These are phyloP conservation scores for Caerostris extrusa DNA, from an alignment of 1,140 invertebrate species.

Conservation along the genomic window DNA sequence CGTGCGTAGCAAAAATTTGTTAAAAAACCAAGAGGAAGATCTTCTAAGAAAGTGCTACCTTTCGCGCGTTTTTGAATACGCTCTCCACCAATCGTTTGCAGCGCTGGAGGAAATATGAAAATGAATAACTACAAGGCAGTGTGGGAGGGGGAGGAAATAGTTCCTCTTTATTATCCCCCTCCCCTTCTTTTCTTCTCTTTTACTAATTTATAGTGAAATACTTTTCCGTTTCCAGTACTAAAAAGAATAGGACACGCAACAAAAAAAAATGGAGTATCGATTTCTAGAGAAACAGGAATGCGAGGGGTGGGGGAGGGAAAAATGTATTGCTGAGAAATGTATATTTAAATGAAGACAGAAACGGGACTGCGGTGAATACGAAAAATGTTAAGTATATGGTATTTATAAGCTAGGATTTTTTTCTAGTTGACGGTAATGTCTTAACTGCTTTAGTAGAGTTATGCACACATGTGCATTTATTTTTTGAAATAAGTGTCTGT, in stretches of 20 bases:
- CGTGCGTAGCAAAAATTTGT: constrained; percentile 35
- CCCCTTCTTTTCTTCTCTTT: background rate
- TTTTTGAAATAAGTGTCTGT: background rate
- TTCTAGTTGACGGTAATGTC: background rate
- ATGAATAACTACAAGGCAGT: background rate
- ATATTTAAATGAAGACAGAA: constrained; percentile 31
- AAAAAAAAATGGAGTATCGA: background rate
- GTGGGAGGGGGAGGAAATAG: background rate
- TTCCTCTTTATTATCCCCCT: background rate
- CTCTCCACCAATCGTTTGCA: constrained; percentile 4
- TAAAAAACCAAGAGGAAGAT: background rate
- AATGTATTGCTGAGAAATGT: constrained; percentile 27
- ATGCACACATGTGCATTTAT: background rate
- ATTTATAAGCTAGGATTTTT: background rate
- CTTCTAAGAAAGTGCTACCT: no score
- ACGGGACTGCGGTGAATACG: background rate
- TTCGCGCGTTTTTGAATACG: background rate
- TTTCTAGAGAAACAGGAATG: background rate
- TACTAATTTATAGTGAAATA: constrained; percentile 29
- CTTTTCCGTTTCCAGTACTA: background rate
- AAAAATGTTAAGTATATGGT: background rate
- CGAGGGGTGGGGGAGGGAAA: background rate
- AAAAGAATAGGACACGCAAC: background rate
- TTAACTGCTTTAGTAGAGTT: background rate
- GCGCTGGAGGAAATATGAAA: constrained; percentile 19